A percentile compares a stretch with the other conserved stretches of the same genome.
These are phyloP conservation scores for Whitmania pigra DNA, from an alignment of 1,140 invertebrate species.

Conservation along the genomic window DNA sequence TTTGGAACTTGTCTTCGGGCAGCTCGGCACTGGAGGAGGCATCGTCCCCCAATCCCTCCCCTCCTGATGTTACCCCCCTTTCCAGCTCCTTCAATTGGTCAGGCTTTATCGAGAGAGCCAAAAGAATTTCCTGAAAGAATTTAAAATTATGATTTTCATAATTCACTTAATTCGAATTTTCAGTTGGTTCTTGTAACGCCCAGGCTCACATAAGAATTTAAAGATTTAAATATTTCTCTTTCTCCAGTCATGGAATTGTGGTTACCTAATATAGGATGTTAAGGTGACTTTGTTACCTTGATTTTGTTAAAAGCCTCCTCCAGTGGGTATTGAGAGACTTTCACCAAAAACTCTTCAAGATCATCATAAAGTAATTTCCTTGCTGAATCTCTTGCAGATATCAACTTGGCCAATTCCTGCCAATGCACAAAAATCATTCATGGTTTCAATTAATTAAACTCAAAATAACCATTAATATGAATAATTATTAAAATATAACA, in stretches of 20 bases:
- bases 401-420: slow-evolving; percentile 7
- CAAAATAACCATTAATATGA: too few relatives aligned
- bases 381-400: neutral
- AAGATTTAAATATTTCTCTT: too few relatives aligned
- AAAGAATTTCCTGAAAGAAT: neutral
- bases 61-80: neutral
- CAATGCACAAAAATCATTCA: neutral
- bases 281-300: neutral
- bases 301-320: neutral
- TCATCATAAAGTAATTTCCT: neutral
- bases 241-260: too few relatives aligned
- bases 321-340: neutral
- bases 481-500: too few relatives aligned
- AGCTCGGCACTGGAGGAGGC: neutral
- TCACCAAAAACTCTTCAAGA: neutral
- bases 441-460: too few relatives aligned
- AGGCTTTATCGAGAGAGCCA: neutral
- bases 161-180: too few relatives aligned
- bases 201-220: too few relatives aligned
- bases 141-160: too few relatives aligned
- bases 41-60: neutral
- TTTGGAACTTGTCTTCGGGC: slow-evolving; percentile 9
- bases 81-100: slow-evolving; percentile 2
- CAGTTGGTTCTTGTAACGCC: too few relatives aligned
- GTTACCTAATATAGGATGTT: too few relatives aligned